Conservation (phyloP, 2,888 invertebrate species). For the Synergus itoensis region DNA sequence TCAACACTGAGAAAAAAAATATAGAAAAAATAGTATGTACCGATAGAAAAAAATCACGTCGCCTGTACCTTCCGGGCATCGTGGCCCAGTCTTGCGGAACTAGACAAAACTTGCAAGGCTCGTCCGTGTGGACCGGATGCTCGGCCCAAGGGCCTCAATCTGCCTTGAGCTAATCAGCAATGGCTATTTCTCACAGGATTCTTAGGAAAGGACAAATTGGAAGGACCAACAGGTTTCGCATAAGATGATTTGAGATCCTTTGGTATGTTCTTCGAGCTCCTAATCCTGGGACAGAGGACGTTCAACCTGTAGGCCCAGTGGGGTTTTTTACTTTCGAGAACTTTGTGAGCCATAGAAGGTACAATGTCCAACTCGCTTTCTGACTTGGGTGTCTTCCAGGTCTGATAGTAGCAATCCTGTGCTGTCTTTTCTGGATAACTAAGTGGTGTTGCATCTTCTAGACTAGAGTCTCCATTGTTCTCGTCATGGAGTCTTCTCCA, state of each 20-base stretch:
- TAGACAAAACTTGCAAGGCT: constrained; percentile 69
- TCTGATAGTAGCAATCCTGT: constrained; percentile 64
- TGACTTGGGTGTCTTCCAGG: constrained; percentile 65
- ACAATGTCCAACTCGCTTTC: constrained; percentile 77
- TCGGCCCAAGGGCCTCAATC: constrained; percentile 66
- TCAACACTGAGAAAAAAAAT: constrained; percentile 46
- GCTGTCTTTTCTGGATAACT: constrained; percentile 41
- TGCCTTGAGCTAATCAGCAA: constrained; percentile 63
- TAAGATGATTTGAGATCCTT: constrained; percentile 50
- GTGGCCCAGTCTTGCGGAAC: constrained; percentile 70
- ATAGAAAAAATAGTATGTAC: constrained; percentile 69
- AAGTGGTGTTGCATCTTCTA: constrained; percentile 10
- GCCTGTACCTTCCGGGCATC: constrained; percentile 69
- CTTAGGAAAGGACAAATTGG: constrained; percentile 55
- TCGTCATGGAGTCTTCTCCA: constrained; percentile 79
- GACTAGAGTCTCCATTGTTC: neutral
- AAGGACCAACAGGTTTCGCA: constrained; percentile 43
- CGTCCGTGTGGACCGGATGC: constrained; percentile 68
- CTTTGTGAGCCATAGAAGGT: constrained; percentile 81
- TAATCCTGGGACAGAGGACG: constrained; percentile 83
- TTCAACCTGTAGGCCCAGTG: constrained; percentile 79
- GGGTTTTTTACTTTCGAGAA: constrained; percentile 73
- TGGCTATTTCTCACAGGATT: constrained; percentile 55
- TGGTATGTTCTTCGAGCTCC: constrained; percentile 81
- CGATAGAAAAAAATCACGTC: constrained; percentile 74